Conservation (phyloP, 1,140 invertebrate species). For the Leptinotarsa defecta region DNA sequence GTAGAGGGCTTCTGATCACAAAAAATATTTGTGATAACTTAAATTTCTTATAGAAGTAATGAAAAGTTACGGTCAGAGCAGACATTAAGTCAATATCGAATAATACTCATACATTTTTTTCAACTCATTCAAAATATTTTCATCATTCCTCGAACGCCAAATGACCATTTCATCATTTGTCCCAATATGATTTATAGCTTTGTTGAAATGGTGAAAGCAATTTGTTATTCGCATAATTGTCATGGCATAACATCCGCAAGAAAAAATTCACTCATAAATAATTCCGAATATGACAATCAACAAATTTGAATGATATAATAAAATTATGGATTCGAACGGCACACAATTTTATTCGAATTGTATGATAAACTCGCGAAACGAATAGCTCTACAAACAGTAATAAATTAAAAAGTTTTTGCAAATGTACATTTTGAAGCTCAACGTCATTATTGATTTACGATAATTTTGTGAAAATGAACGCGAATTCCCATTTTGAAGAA, state of each 20-base stretch:
- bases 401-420: constrained; percentile 51
- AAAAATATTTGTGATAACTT: too few relatives aligned
- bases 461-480: constrained; percentile 57
- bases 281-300: constrained; percentile 25
- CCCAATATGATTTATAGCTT: background rate
- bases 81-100: too few relatives aligned
- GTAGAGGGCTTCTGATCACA: too few relatives aligned
- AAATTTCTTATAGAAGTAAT: too few relatives aligned
- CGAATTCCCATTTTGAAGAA: constrained; percentile 56
- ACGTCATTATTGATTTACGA: constrained; percentile 55
- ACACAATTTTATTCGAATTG: constrained; percentile 43
- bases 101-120: too few relatives aligned
- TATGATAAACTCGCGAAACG: constrained; percentile 48
- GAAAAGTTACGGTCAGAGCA: too few relatives aligned
- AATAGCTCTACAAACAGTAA: constrained; percentile 48
- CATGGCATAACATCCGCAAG: background rate
- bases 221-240: constrained; percentile 13
- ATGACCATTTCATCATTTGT: too few relatives aligned
- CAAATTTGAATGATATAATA: constrained; percentile 29
- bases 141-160: too few relatives aligned
- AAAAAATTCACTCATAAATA: constrained; percentile 24
- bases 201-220: background rate
- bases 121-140: too few relatives aligned
- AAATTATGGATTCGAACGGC: constrained; percentile 38
- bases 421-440: constrained; percentile 54